Conservation (phyloP, 2,113 vertebrate species). For the Callipepla californica region DNA sequence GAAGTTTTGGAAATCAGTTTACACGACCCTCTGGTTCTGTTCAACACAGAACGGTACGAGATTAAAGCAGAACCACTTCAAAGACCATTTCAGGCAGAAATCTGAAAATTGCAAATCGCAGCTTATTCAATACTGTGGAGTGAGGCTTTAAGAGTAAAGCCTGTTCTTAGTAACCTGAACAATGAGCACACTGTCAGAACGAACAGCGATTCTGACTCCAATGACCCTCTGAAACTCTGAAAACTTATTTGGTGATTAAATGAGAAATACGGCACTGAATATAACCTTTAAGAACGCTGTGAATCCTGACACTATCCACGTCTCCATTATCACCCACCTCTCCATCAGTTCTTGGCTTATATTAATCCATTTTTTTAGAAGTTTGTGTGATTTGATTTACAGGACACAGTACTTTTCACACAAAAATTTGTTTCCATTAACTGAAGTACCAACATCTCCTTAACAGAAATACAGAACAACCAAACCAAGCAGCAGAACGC, state of each 20-base stretch:
- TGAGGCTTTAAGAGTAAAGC: background rate
- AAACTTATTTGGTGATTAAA: conserved; percentile 37
- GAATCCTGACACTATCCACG: background rate
- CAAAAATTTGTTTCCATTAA: conserved; percentile 18
- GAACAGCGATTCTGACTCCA: background rate
- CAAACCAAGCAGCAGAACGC: background rate
- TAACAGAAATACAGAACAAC: background rate
- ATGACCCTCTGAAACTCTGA: conserved; percentile 10
- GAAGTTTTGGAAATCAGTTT: background rate
- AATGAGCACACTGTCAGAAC: conserved; percentile 31
- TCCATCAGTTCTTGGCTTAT: background rate
- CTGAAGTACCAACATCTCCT: background rate
- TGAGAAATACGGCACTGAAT: conserved; percentile 33
- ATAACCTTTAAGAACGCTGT: background rate
- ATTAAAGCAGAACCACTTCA: background rate
- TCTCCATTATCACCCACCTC: conserved; percentile 5
- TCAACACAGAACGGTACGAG: background rate
- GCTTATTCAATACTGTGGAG: background rate
- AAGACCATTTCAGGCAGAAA: conserved; percentile 11
- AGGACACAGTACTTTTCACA: background rate
- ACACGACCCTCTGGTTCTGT: background rate
- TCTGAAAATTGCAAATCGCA: conserved; percentile 4
- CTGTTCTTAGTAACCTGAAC: background rate
- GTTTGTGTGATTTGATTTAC: background rate
- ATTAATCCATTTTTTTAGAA: background rate